These are phyloP conservation scores for Eospalax fontanierii DNA, from an alignment of 2,797 vertebrate genomes.

Conservation along the genomic window DNA sequence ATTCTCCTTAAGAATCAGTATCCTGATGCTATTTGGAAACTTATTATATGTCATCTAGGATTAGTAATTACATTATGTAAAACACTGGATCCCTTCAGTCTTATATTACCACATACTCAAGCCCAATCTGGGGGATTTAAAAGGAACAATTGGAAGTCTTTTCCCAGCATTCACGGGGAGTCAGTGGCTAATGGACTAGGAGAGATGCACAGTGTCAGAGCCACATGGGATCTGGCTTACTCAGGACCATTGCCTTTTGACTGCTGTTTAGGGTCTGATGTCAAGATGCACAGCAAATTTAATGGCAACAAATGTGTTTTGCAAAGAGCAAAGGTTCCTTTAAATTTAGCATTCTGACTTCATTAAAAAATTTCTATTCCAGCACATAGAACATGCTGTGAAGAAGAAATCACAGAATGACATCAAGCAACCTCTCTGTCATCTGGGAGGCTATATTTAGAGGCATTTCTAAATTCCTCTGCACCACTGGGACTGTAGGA, in stretches of 20 bases:
- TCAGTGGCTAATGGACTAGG: not conserved
- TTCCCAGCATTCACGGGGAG: slow-evolving; percentile 27
- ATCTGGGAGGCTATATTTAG: slow-evolving; percentile 82
- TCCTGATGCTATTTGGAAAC: slow-evolving; percentile 25
- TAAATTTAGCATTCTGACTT: slow-evolving; percentile 80
- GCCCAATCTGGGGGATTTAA: slow-evolving; percentile 38
- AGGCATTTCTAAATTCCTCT: slow-evolving; percentile 73
- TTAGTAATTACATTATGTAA: slow-evolving; percentile 68
- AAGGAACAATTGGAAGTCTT: slow-evolving; percentile 15
- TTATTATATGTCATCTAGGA: slow-evolving; percentile 51
- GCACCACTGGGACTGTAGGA: slow-evolving; percentile 55
- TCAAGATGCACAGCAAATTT: slow-evolving; percentile 76
- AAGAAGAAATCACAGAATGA: slow-evolving; percentile 77
- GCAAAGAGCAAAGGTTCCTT: slow-evolving; percentile 74
- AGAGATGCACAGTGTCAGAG: not conserved
- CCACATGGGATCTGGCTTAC: not conserved
- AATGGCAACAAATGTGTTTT: slow-evolving; percentile 68
- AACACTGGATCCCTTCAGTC: slow-evolving; percentile 19
- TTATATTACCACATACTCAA: not conserved
- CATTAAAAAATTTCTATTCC: slow-evolving; percentile 65
- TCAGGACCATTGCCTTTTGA: not conserved
- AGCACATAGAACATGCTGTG: slow-evolving; percentile 74
- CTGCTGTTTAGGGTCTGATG: slow-evolving; percentile 50
- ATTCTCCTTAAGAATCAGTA: slow-evolving; percentile 34
- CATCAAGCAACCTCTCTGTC: slow-evolving; percentile 79